Base-by-base conservation (phyloP, 2,113 vertebrate genomes). In the Prionailurus bengalensis region DNA sequence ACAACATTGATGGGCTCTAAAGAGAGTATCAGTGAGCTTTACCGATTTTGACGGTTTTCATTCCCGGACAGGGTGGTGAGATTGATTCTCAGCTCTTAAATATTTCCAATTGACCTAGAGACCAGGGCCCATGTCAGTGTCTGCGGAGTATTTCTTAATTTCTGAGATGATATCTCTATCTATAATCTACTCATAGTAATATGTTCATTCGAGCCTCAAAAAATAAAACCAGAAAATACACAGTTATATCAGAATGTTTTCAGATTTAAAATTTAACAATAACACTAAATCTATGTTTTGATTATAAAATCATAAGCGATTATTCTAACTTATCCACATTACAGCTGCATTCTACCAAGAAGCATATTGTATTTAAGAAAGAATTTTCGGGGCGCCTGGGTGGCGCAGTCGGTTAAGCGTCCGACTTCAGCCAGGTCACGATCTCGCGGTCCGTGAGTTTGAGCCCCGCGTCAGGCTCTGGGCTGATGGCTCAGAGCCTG, bases 221-320 rank as follows among this genome's bases (percentile, higher is more conserved):
- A 63, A 51, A 13, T 61, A 71, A 87, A 95, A 74, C 36, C 15
- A 29, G 31, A 70, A 96, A 80, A 68, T 29, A 39, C 11, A 7
- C 2, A 33, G 7, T 61, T 80, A 23, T 27, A 58, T 31, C 45
- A 17, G 17, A 31, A 2, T 76, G 42, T 1, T 73, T 92, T 89
- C 42, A 71, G 95, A 79, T 45, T 94, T 68, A 25, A 88, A 96
- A 42, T 19, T 85, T 91, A 48, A n/a, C 15, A n/a, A 80, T 68
- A 45, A 88, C 85, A 61, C 58, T 5, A 65, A 94, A 74, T 66
- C 15, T 68, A 11, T 48, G 55, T 2, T 81, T 71, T 87, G 16
- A 48, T 42, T 66, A 1, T 70, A 27, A 91, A 74, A 74, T 81
- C 31, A 29, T 80, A 21, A 65, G 23, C 10, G 36, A 53, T 82